A percentile compares a stretch with the other conserved stretches of the same genome.
Evolutionary conservation across 2,797 vertebrate genomes (phyloP).

Genomic region (Xyrichtys novacula): DNA sequence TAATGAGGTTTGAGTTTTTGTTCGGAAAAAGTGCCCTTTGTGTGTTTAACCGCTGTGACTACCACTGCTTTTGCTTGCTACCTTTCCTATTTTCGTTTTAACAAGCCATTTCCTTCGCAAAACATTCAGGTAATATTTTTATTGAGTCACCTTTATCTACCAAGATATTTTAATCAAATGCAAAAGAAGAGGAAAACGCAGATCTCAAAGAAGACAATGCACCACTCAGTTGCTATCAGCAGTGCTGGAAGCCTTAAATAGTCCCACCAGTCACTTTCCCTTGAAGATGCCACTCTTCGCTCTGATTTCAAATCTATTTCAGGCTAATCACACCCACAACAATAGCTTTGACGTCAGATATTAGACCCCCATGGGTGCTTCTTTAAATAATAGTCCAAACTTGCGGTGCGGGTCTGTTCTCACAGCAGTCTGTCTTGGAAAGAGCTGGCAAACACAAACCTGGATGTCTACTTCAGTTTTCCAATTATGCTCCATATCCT

Average conservation of each 20-base stretch:
- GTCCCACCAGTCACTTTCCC: slow-evolving; percentile 3
- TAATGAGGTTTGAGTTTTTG: slow-evolving; percentile 24
- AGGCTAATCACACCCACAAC: slow-evolving; percentile 52
- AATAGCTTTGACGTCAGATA: slow-evolving; percentile 50
- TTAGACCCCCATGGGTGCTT: slow-evolving; percentile 44
- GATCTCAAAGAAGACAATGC: slow-evolving; percentile 23
- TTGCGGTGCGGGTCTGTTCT: slow-evolving; percentile 22
- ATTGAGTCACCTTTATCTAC: slow-evolving; percentile 17
- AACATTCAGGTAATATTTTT: not conserved
- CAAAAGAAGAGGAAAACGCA: not conserved
- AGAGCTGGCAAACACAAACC: slow-evolving; percentile 44
- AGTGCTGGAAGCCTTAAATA: slow-evolving; percentile 11
- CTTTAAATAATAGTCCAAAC: slow-evolving; percentile 61
- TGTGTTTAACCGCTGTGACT: slow-evolving; percentile 9
- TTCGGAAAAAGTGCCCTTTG: not conserved
- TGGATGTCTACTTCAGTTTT: slow-evolving; percentile 28
- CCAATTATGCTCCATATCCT: slow-evolving; percentile 47
- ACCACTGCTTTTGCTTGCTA: not conserved
- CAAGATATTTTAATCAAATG: slow-evolving; percentile 22
- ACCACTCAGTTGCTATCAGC: slow-evolving; percentile 10
- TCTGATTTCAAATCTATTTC: slow-evolving; percentile 52
- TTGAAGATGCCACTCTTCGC: slow-evolving; percentile 32
- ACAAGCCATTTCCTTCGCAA: slow-evolving; percentile 6
- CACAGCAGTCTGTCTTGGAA: slow-evolving; percentile 14
- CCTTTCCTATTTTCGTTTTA: not conserved